These are phyloP conservation scores for Dromococcyx pavoninus DNA, from an alignment of 2,797 vertebrate species.

Conservation along the genomic window DNA sequence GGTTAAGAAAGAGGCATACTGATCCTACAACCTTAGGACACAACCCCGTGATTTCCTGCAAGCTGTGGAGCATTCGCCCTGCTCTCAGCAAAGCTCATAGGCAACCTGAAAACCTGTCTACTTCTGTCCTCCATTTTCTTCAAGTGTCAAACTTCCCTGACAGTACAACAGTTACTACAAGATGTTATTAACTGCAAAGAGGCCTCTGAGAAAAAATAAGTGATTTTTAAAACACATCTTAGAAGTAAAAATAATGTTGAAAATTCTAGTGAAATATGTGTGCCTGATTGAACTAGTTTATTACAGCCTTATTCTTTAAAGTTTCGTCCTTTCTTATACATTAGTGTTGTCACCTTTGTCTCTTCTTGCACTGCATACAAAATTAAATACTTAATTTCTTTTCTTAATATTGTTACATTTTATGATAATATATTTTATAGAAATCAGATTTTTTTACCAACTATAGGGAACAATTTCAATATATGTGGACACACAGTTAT, in stretches of 20 bases:
- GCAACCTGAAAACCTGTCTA: background rate
- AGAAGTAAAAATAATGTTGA: background rate
- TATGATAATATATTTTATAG: background rate
- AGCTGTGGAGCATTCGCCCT: background rate
- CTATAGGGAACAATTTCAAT: background rate
- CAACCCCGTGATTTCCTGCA: background rate
- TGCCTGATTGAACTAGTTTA: background rate
- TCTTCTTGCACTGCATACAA: background rate
- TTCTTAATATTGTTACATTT: background rate
- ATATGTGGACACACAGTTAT: fast-evolving
- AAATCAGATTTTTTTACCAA: background rate
- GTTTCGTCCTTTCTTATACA: background rate
- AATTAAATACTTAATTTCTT: background rate
- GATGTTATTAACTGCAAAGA: background rate
- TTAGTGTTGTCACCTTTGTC: background rate
- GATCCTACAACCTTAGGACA: background rate
- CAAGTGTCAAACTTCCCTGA: background rate
- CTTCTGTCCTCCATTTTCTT: background rate
- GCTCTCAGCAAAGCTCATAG: background rate
- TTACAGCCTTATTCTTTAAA: background rate
- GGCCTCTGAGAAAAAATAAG: background rate
- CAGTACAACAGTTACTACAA: background rate
- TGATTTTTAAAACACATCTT: background rate
- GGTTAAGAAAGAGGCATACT: background rate
- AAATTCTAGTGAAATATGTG: background rate